Percentiles rank a stretch among this genome's conserved stretches.
These are phyloP conservation scores for Nyleta sp. DNA, from an alignment of 2,888 invertebrate species.

Conservation along the genomic window DNA sequence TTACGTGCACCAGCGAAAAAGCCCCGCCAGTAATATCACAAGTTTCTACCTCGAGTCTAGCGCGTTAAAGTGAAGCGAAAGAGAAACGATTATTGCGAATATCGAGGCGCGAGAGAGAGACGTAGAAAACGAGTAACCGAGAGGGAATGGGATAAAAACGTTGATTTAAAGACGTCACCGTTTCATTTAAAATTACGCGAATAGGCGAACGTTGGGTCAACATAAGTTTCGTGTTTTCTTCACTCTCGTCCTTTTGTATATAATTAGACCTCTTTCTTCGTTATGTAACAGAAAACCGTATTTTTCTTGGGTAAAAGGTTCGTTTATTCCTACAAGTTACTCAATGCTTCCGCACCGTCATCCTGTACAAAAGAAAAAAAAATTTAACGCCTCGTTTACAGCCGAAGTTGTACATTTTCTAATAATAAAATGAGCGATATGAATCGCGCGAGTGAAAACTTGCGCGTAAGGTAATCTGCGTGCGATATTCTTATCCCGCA, in stretches of 20 bases:
- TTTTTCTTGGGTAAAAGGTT: too few relatives aligned
- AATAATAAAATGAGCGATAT: not conserved
- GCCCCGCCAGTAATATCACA: slow-evolving; percentile 80
- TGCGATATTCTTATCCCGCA: too few relatives aligned
- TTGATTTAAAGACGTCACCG: slow-evolving; percentile 82
- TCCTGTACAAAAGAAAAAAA: too few relatives aligned
- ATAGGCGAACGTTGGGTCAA: slow-evolving; percentile 71
- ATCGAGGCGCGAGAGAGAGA: slow-evolving; percentile 58
- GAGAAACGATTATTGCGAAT: slow-evolving; percentile 65
- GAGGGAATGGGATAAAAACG: slow-evolving; percentile 78
- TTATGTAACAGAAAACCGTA: not conserved
- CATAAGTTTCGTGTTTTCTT: slow-evolving; percentile 62
- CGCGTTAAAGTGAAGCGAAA: slow-evolving; percentile 72
- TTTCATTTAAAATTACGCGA: slow-evolving; percentile 82
- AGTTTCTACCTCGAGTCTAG: slow-evolving; percentile 78
- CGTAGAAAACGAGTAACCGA: slow-evolving; percentile 44
- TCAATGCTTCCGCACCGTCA: too few relatives aligned
- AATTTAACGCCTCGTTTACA: too few relatives aligned
- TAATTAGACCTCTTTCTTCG: slow-evolving; percentile 37
- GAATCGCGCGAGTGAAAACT: too few relatives aligned
- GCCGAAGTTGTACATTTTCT: not conserved
- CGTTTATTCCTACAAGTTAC: too few relatives aligned
- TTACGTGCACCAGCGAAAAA: slow-evolving; percentile 81
- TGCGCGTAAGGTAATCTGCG: too few relatives aligned
- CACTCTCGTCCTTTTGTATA: slow-evolving; percentile 31